Evolutionary conservation across 2,888 invertebrate species (phyloP).

Genomic region (Malacosoma neustria): DNA sequence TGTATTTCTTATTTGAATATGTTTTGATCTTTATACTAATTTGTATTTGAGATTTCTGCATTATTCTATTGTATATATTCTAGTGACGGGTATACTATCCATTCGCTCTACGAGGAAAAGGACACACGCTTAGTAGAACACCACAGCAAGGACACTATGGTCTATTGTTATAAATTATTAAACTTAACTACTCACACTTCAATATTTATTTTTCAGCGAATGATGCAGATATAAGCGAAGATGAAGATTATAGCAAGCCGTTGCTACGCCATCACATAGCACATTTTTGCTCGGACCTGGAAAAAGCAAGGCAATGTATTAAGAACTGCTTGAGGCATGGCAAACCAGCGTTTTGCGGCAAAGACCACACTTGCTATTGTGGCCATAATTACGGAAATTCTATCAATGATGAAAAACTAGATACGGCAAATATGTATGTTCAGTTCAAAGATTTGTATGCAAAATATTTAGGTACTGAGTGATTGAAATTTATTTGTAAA

Average conservation of each 20-base stretch:
- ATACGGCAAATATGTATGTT: slow-evolving; percentile 17
- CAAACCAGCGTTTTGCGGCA: slow-evolving; percentile 58
- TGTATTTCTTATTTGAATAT: too few relatives aligned
- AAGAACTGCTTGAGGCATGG: slow-evolving; percentile 36
- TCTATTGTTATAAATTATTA: too few relatives aligned
- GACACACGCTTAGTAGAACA: too few relatives aligned
- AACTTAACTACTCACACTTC: too few relatives aligned
- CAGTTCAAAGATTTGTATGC: slow-evolving; percentile 43
- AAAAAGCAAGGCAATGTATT: slow-evolving; percentile 44
- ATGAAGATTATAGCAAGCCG: slow-evolving; percentile 9
- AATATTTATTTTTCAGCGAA: too few relatives aligned
- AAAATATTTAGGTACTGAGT: slow-evolving; percentile 43
- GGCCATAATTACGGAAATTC: slow-evolving; percentile 34
- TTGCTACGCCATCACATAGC: slow-evolving; percentile 51
- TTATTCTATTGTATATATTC: too few relatives aligned
- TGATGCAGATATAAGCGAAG: neutral
- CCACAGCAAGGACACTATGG: too few relatives aligned
- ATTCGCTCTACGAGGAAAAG: too few relatives aligned
- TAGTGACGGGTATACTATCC: too few relatives aligned
- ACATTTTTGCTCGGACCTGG: slow-evolving; percentile 52
- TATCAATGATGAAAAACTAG: slow-evolving; percentile 8
- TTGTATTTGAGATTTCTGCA: too few relatives aligned
- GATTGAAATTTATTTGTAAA: too few relatives aligned
- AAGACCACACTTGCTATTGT: slow-evolving; percentile 57
- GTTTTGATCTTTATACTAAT: too few relatives aligned